phyloP scores from a whole-genome alignment of 2,888 invertebrate genomes.

The Synanthedon andrenaeformis region DNA sequence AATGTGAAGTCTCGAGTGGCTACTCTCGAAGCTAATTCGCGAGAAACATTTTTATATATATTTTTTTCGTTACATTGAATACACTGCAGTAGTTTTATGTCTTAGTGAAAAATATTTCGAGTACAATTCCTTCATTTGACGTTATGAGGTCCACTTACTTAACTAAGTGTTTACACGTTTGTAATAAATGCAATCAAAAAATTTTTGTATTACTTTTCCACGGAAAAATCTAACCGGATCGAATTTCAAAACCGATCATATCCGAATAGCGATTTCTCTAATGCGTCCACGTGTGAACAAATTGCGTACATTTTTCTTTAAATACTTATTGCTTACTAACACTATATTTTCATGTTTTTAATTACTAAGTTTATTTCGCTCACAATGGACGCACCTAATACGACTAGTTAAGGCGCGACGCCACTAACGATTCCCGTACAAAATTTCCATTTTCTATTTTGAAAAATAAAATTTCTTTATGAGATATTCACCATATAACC shows the following conservation, averaged over 20 bases:
- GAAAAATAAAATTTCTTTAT: too few species aligned
- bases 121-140: conserved; percentile 59
- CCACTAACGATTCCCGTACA: too few species aligned
- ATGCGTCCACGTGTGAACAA: too few species aligned
- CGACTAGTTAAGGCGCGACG: too few species aligned
- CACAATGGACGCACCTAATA: too few species aligned
- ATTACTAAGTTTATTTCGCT: too few species aligned
- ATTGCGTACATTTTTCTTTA: too few species aligned
- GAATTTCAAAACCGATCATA: neutral
- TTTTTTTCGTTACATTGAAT: conserved; percentile 16
- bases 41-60: conserved; percentile 19
- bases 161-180: conserved; percentile 4
- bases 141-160: conserved; percentile 26
- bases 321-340: too few species aligned
- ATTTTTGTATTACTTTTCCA: neutral
- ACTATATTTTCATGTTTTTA: too few species aligned
- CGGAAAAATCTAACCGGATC: neutral
- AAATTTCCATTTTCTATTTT: too few species aligned
- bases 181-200: conserved; percentile 8
- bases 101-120: conserved; percentile 42
- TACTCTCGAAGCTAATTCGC: conserved; percentile 25
- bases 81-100: conserved; percentile 27
- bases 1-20: conserved; percentile 40
- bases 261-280: neutral
- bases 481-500: too few species aligned